phyloP scores from a whole-genome alignment of 1,140 invertebrate genomes.

The Sitodiplosis mosellana region DNA sequence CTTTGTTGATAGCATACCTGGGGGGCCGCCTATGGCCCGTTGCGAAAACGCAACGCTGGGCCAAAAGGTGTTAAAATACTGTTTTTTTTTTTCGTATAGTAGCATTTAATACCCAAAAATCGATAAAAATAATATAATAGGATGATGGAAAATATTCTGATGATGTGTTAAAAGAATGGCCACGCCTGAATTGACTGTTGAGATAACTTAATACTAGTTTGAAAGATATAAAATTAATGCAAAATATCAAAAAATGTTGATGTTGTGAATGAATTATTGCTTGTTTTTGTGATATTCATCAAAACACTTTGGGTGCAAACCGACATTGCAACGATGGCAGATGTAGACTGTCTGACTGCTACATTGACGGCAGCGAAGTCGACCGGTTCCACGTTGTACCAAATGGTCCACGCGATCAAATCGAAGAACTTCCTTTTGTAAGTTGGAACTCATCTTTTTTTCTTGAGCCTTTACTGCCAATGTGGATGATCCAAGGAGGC shows the following conservation, averaged over 20 bases:
- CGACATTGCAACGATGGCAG: background rate
- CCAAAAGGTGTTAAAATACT: no score
- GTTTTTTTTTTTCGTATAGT: no score
- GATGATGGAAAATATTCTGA: background rate
- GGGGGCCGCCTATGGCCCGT: no score
- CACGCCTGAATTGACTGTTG: background rate
- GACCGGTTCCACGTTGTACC: background rate
- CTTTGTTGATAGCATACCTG: no score
- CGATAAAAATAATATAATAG: background rate
- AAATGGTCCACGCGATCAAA: background rate
- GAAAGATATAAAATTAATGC: background rate
- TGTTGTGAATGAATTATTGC: background rate
- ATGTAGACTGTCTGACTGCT: no score
- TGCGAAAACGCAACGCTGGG: no score
- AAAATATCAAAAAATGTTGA: background rate
- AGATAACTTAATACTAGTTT: background rate
- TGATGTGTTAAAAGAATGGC: no score
- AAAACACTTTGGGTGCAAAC: background rate
- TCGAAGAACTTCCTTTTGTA: background rate
- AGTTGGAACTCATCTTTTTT: background rate
- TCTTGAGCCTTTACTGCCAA: background rate
- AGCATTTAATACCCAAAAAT: background rate
- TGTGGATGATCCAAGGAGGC: background rate
- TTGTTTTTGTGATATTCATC: background rate
- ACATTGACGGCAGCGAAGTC: background rate